A percentile compares a stretch with the other conserved stretches of the same genome.
These are phyloP conservation scores for Rostratula benghalensis DNA, from an alignment of 2,113 vertebrate genomes.

Conservation along the genomic window DNA sequence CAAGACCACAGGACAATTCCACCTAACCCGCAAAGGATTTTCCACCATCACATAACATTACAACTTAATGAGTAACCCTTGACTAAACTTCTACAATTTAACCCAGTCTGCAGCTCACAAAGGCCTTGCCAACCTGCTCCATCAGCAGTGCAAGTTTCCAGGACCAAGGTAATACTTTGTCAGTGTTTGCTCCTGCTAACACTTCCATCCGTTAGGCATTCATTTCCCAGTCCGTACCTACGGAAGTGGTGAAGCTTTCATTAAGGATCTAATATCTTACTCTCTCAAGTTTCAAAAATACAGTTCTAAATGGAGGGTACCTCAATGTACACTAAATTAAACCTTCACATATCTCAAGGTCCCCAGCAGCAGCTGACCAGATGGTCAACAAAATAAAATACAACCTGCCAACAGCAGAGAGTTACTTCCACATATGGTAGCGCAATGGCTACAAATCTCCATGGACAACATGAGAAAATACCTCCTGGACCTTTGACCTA, in stretches of 20 bases:
- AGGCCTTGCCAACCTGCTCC: neutral
- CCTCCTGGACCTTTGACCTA: neutral
- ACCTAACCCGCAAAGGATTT: conserved; percentile 12
- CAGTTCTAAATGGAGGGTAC: neutral
- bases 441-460: conserved; percentile 32
- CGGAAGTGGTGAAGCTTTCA: neutral
- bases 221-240: neutral
- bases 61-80: conserved; percentile 7
- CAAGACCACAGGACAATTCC: conserved; percentile 22
- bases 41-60: neutral
- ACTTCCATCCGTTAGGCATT: neutral
- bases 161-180: neutral
- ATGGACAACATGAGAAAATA: neutral
- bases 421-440: conserved; percentile 43
- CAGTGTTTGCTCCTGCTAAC: neutral
- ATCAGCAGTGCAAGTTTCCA: neutral
- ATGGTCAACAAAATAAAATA: conserved; percentile 48
- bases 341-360: neutral
- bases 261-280: neutral
- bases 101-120: neutral
- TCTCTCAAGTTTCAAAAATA: neutral
- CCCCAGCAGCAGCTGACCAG: conserved; percentile 39
- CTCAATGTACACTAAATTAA: neutral
- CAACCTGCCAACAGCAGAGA: conserved; percentile 6
- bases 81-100: neutral